Percentiles rank a stretch among this genome's conserved stretches.
Conservation (phyloP, 2,888 invertebrate genomes). For the Spisula solida region DNA sequence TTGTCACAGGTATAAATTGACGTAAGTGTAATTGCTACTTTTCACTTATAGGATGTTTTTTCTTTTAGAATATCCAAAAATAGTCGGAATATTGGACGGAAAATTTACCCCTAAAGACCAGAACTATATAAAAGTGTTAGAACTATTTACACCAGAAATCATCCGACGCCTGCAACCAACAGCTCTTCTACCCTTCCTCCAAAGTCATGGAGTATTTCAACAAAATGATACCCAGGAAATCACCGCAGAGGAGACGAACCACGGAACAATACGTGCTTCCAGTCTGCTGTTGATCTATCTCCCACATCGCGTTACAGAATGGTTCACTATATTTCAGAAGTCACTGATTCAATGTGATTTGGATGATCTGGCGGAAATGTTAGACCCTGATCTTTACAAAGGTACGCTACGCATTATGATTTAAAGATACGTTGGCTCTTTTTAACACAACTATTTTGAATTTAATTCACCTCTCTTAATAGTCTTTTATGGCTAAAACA, state of each 20-base stretch:
- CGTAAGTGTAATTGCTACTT: too few relatives aligned
- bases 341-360: conserved; percentile 43
- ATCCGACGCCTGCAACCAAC: conserved; percentile 38
- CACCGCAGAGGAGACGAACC: conserved; percentile 43
- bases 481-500: too few relatives aligned
- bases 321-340: conserved; percentile 51
- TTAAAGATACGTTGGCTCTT: too few relatives aligned
- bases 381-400: conserved; percentile 56
- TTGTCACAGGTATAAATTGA: too few relatives aligned
- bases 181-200: conserved; percentile 40
- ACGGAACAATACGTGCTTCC: conserved; percentile 42
- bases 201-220: conserved; percentile 26
- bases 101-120: conserved; percentile 41
- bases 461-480: too few relatives aligned
- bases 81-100: conserved; percentile 52
- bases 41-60: background rate
- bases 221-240: conserved; percentile 42
- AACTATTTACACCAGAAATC: conserved; percentile 47
- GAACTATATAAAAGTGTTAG: conserved; percentile 44
- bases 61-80: conserved; percentile 59
- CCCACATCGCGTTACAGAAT: conserved; percentile 42
- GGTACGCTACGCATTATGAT: conserved; percentile 38
- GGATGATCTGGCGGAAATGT: conserved; percentile 48
- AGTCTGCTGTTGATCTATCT: conserved; percentile 45
- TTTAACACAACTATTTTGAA: too few relatives aligned